A percentile compares a stretch with the other conserved stretches of the same genome.
Evolutionary conservation across 2,113 vertebrate species (phyloP).

Genomic region (Lathamus discolor): DNA sequence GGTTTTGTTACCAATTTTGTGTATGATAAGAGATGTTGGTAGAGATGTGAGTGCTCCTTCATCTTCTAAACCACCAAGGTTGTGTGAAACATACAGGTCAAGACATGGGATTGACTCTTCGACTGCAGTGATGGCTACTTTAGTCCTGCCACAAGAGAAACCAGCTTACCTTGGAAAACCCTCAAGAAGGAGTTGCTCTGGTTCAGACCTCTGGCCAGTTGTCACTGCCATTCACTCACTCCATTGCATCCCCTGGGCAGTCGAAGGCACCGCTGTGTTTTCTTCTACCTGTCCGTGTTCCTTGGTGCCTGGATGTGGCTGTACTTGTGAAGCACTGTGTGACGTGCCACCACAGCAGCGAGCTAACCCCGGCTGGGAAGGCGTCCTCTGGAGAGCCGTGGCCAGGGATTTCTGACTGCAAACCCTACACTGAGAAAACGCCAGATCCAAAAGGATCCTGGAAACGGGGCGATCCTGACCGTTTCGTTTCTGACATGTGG

Average conservation of each 20-base stretch:
- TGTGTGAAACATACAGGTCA: background rate
- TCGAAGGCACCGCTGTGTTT: fast-evolving
- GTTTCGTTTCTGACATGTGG: background rate
- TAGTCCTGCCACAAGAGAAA: background rate
- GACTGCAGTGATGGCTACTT: fast-evolving
- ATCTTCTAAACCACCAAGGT: background rate
- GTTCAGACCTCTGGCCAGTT: background rate
- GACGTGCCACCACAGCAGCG: fast-evolving
- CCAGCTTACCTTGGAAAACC: background rate
- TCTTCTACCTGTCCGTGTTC: background rate
- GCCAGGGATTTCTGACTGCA: background rate
- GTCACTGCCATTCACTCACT: background rate
- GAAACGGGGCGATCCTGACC: fast-evolving
- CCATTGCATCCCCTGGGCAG: background rate
- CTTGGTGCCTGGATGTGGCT: fast-evolving
- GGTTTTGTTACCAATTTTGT: fast-evolving
- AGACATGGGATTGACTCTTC: fast-evolving
- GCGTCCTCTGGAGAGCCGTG: fast-evolving
- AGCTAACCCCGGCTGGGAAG: background rate
- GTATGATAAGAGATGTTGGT: background rate
- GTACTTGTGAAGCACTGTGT: fast-evolving
- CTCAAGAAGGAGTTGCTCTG: background rate
- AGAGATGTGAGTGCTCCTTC: background rate
- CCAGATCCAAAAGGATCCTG: background rate
- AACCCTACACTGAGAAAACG: fast-evolving